Evolutionary conservation across 2,888 invertebrate genomes (phyloP).

Genomic region (Diplazon laetatorius): DNA sequence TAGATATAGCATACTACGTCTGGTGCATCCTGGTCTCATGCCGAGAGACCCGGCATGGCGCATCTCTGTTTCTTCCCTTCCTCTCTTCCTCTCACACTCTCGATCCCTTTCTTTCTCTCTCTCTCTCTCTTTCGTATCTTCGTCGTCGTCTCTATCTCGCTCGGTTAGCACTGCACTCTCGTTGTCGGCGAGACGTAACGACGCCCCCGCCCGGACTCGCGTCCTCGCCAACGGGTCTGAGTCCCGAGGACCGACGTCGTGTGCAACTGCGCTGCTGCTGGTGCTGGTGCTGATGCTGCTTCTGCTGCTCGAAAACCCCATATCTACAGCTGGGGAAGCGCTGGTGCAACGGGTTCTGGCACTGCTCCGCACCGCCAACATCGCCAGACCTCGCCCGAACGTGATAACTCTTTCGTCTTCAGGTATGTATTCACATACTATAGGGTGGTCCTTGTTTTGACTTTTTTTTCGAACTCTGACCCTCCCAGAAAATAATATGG

Average conservation of each 20-base stretch:
- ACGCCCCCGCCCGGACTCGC: slow-evolving; percentile 47
- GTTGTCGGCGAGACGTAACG: slow-evolving; percentile 46
- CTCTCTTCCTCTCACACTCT: slow-evolving; percentile 16
- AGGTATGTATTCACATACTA: slow-evolving; percentile 22
- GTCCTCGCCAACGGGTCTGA: slow-evolving; percentile 38
- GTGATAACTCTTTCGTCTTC: slow-evolving; percentile 50
- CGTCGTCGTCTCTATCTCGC: slow-evolving; percentile 44
- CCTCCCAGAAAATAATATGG: too few species aligned
- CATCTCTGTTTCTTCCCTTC: slow-evolving; percentile 26
- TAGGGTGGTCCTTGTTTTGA: too few species aligned
- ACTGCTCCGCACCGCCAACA: slow-evolving; percentile 16
- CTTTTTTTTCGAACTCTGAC: too few species aligned
- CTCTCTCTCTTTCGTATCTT: slow-evolving; percentile 26
- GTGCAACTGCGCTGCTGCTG: neutral
- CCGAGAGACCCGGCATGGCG: slow-evolving; percentile 8
- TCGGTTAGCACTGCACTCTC: slow-evolving; percentile 30
- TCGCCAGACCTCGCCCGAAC: slow-evolving; percentile 39
- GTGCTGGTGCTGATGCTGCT: too few species aligned
- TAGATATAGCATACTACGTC: neutral
- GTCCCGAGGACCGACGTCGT: slow-evolving; percentile 12
- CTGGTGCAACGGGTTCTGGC: slow-evolving; percentile 19
- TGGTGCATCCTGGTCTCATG: slow-evolving; percentile 8
- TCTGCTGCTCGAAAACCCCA: slow-evolving; percentile 2
- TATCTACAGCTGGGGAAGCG: slow-evolving; percentile 16
- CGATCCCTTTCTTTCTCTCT: slow-evolving; percentile 9